These are phyloP conservation scores for Hiodon alosoides DNA, from an alignment of 2,113 vertebrate species.

Conservation along the genomic window DNA sequence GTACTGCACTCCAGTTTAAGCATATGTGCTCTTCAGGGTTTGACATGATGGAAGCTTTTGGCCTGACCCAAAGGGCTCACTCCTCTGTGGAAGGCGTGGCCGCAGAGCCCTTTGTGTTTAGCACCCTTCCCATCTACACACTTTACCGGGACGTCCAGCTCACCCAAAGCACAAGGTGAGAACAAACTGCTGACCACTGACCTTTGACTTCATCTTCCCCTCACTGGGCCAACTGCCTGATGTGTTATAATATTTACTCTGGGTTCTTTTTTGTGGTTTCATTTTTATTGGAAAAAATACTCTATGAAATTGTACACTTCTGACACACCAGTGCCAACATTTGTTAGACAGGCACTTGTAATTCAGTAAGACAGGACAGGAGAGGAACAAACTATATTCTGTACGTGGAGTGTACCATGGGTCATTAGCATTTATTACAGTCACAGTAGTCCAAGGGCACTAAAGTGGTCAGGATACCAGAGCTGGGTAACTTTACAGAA, in stretches of 20 bases:
- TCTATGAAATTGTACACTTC: no score
- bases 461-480: no score
- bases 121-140: constrained; percentile 65
- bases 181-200: background rate
- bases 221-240: background rate
- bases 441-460: no score
- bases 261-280: no score
- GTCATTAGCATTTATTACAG: no score
- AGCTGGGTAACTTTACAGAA: no score
- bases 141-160: constrained; percentile 78
- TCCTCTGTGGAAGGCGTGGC: constrained; percentile 76
- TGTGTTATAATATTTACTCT: background rate
- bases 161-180: constrained; percentile 77
- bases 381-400: no score
- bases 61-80: constrained; percentile 73
- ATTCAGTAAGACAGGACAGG: no score
- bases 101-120: constrained; percentile 75
- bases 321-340: no score
- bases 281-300: no score
- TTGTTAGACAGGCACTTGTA: no score
- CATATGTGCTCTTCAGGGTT: constrained; percentile 65
- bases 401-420: no score
- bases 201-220: background rate
- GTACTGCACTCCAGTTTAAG: background rate
- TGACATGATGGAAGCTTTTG: constrained; percentile 87